Percentiles rank a stretch among this genome's conserved stretches.
Conservation (phyloP, 2,888 invertebrate genomes). For the Ichneumon xanthorius region DNA sequence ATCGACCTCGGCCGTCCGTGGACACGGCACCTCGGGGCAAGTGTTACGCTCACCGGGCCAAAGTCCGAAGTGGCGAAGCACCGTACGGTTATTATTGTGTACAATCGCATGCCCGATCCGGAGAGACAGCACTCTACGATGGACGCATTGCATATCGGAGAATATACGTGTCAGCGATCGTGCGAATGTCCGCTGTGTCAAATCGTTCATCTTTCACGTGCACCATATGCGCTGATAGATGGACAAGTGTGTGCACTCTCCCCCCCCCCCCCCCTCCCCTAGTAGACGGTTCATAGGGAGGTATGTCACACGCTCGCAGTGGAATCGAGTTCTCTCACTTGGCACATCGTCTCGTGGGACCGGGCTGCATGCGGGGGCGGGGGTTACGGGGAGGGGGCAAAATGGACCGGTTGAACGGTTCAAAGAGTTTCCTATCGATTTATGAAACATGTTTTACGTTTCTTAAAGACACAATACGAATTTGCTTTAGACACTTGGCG, state of each 20-base stretch:
- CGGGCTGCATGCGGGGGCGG: not conserved
- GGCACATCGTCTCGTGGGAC: conserved; percentile 9
- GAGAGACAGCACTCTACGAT: not conserved
- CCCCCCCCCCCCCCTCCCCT: too few relatives aligned
- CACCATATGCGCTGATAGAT: not conserved
- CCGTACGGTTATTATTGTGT: not conserved
- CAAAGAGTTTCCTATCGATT: too few relatives aligned
- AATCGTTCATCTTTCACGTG: conserved; percentile 9
- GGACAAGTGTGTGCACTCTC: not conserved
- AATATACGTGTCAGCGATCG: conserved; percentile 17
- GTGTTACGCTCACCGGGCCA: not conserved
- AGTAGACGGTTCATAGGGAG: not conserved
- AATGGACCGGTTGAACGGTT: too few relatives aligned
- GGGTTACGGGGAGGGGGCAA: too few relatives aligned
- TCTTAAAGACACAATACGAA: too few relatives aligned
- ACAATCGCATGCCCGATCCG: not conserved
- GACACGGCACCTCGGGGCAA: not conserved
- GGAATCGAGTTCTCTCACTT: conserved; percentile 7
- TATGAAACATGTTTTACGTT: too few relatives aligned
- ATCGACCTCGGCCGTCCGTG: not conserved
- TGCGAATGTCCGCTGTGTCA: conserved; percentile 30
- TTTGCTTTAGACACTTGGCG: too few relatives aligned
- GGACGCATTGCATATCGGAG: not conserved
- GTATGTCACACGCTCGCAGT: not conserved
- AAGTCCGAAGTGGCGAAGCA: conserved; percentile 13